Conservation (phyloP, 1,140 invertebrate genomes). For the Conopomorpha cramerella region DNA sequence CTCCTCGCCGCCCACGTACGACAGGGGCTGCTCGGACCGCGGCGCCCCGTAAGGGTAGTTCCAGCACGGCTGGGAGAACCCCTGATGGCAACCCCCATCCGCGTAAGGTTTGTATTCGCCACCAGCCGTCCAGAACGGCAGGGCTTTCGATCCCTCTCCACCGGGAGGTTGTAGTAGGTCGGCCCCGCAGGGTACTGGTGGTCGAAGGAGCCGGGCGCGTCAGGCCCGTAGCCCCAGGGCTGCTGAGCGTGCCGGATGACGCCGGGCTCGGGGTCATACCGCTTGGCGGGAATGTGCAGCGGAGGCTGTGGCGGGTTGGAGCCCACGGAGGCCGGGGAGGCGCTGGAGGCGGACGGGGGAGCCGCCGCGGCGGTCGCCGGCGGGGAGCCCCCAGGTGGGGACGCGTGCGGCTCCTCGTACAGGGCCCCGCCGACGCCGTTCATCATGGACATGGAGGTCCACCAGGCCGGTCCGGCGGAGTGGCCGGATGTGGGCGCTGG, state of each 20-base stretch:
- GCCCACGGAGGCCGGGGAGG: conserved; percentile 71
- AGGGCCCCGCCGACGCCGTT: conserved; percentile 65
- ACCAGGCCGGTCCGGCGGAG: conserved; percentile 80
- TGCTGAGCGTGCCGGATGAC: conserved; percentile 77
- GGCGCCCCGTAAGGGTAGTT: conserved; percentile 72
- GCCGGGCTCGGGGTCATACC: conserved; percentile 69
- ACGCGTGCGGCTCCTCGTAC: conserved; percentile 76
- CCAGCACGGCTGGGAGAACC: conserved; percentile 74
- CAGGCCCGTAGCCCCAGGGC: conserved; percentile 72
- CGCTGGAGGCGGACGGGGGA: conserved; percentile 69
- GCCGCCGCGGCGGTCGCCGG: conserved; percentile 54
- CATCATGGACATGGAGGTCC: conserved; percentile 84
- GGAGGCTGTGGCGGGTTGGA: conserved; percentile 65
- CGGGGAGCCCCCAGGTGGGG: conserved; percentile 58
- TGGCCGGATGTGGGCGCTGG: conserved; percentile 78
- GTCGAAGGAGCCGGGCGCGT: conserved; percentile 66
- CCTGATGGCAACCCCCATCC: conserved; percentile 70
- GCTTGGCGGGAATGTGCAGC: conserved; percentile 83
- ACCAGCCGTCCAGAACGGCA: conserved; percentile 70
- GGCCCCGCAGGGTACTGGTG: conserved; percentile 74
- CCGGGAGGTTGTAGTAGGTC: conserved; percentile 78
- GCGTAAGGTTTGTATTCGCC: conserved; percentile 68
- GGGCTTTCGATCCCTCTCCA: conserved; percentile 66
- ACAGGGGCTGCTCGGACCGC: conserved; percentile 67
- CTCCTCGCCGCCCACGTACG: conserved; percentile 71